Evolutionary conservation across 2,113 vertebrate species (phyloP).

Genomic region (Gymnogyps californianus): DNA sequence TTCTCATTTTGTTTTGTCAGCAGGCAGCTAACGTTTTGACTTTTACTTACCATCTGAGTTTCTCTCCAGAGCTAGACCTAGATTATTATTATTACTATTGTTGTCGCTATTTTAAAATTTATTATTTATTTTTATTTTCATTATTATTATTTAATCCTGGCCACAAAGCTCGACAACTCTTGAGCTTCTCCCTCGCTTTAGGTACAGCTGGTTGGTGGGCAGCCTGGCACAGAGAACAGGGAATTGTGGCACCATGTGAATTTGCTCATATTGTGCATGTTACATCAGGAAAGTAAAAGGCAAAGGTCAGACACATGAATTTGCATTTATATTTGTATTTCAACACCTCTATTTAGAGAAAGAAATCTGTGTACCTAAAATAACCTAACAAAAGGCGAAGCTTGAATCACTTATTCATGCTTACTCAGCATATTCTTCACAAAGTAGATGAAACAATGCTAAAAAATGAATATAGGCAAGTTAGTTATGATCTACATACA

Average conservation of each 20-base stretch:
- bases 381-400: neutral
- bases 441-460: neutral
- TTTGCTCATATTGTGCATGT: neutral
- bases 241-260: neutral
- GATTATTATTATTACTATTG: neutral
- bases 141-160: neutral
- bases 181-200: neutral
- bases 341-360: neutral
- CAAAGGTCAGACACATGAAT: neutral
- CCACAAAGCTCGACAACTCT: neutral
- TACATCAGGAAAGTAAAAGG: neutral
- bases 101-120: neutral
- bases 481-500: neutral
- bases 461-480: neutral
- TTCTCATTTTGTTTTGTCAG: neutral
- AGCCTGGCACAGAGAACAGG: neutral
- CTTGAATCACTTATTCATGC: neutral
- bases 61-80: neutral
- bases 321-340: neutral
- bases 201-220: neutral
- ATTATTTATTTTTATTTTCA: neutral
- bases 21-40: neutral
- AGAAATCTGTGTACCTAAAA: neutral
- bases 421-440: neutral
- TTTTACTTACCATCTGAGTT: neutral